Base-by-base conservation (phyloP, 2,888 invertebrate genomes). In the Ectemnius continuus region DNA sequence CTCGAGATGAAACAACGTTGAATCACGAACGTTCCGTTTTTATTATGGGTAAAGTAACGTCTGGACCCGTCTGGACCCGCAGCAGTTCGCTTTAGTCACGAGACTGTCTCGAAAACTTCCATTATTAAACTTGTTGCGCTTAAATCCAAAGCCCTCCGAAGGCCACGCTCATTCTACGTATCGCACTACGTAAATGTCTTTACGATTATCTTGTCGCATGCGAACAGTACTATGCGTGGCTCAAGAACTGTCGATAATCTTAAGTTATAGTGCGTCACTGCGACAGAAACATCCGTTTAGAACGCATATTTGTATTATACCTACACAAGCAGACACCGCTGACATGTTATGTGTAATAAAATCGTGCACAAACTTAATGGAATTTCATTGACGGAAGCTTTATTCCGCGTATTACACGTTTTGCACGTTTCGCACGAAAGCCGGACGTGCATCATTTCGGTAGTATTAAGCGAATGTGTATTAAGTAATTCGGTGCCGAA, bases 401-500 rank as follows among this genome's bases (percentile, higher is more conserved):
- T 52, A 52, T 52, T 52, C 36, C 36, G 11, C 36, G 52, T n/a
- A 52, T 16, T 16, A n/a, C 16, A 52, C 52, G 52, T 36, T 56
- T 28, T 16, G 52, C 16, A 52, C 52, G 52, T 36, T 56, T 28
- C 48, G 56, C 46, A 45, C 36, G 16, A 26, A 46, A 28, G 60
- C 36, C 11, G 36, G 36, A 11, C 3, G 36, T 11, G 11, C 8
- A 11, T 20, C 52, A 8, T n/a, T 63, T 59, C 48, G 67, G 52
- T 80, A 75, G 70, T 73, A 74, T 76, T 79, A 74, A 66, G 52
- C 70, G 62, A 64, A 67, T 48, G 52, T 70, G 23, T 23, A 23
- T 23, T 23, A 74, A 68, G 57, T 67, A 69, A 61, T 68, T 75
- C 59, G 36, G 64, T 69, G 59, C 46, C 20, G 46, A 58, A 14